phyloP scores from a whole-genome alignment of 2,888 invertebrate species.

The Callimorpha dominula region DNA sequence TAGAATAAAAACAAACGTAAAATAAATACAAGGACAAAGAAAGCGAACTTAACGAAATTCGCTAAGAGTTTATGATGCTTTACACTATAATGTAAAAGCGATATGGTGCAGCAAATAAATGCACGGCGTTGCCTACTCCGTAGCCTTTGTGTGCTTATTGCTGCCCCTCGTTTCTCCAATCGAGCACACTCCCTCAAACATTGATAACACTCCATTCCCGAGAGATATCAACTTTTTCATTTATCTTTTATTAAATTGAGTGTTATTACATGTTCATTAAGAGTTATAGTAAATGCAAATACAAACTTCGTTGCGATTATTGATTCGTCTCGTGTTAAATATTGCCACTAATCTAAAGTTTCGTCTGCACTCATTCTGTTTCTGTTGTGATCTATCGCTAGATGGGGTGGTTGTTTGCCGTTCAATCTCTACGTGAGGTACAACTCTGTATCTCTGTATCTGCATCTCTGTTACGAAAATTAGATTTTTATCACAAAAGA shows the following conservation, averaged over 20 bases:
- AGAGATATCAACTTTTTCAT: slow-evolving; percentile 46
- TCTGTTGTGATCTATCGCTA: slow-evolving; percentile 26
- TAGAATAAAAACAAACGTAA: slow-evolving; percentile 13
- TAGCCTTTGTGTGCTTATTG: slow-evolving; percentile 34
- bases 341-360: slow-evolving; percentile 22
- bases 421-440: slow-evolving; percentile 39
- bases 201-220: slow-evolving; percentile 55
- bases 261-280: slow-evolving; percentile 29
- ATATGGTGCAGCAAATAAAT: slow-evolving; percentile 44
- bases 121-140: slow-evolving; percentile 40
- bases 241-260: slow-evolving; percentile 42
- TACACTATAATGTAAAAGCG: slow-evolving; percentile 31
- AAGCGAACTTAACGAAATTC: slow-evolving; percentile 7
- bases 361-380: slow-evolving; percentile 32
- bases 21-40: slow-evolving; percentile 17
- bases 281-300: slow-evolving; percentile 17
- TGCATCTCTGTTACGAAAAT: slow-evolving; percentile 32
- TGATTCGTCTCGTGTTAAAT: slow-evolving; percentile 6
- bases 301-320: slow-evolving; percentile 12
- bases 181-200: slow-evolving; percentile 51
- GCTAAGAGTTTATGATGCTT: slow-evolving; percentile 25
- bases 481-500: slow-evolving; percentile 19
- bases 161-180: slow-evolving; percentile 50
- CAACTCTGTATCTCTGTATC: no score
- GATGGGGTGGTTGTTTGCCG: slow-evolving; percentile 14